Evolutionary conservation across 2,113 vertebrate species (phyloP), one percentile per base, ranked within the genome.

Genomic region (Nothoprocta pentlandii): DNA sequence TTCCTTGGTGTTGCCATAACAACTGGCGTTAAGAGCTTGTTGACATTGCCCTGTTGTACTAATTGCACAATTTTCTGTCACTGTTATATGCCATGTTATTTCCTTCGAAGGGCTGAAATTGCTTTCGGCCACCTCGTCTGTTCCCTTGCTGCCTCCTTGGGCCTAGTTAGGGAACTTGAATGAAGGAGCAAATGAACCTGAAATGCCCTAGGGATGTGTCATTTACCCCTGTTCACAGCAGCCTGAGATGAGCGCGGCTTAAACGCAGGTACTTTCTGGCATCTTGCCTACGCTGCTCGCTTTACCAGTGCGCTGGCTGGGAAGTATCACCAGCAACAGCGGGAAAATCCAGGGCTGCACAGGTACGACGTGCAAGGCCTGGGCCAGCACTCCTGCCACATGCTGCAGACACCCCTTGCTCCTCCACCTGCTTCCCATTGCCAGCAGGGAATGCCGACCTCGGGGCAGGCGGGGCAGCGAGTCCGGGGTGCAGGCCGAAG

Each of bases 1-100:
- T 95, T 95, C 93, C 74, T 84, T 89, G 83, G 89, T 89, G 97
- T 97, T 97, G 92, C 97, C 96, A 97, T 97, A 97, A 97, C 97
- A 97, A 97, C 96, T 92, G 95, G 92, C 94, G 0, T 96, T 96
- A 96, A 94, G 89, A 93, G 95, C 96, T 96, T 97, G 95, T 97
- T 97, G 97, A 97, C 96, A 97, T 89, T 96, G 97, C 94, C 97
- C 93, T 34, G 90, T 95, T 97, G 94, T 91, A 94, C 96, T 97
- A 97, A 97, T 97, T 97, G 95, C 95, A 97, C 96, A 92, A 94
- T 97, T 97, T 97, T 95, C 96, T 95, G 74, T 87, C 95, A 85
- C 96, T 85, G 95, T 89, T 97, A 95, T 64, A 90, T 66, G 77
- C 90, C 94, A 95, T 39, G 95, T 95, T 97, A 95, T 92, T 97